These are phyloP conservation scores for Oncorhynchus kisutch DNA, from an alignment of 2,113 vertebrate genomes.

Conservation along the genomic window DNA sequence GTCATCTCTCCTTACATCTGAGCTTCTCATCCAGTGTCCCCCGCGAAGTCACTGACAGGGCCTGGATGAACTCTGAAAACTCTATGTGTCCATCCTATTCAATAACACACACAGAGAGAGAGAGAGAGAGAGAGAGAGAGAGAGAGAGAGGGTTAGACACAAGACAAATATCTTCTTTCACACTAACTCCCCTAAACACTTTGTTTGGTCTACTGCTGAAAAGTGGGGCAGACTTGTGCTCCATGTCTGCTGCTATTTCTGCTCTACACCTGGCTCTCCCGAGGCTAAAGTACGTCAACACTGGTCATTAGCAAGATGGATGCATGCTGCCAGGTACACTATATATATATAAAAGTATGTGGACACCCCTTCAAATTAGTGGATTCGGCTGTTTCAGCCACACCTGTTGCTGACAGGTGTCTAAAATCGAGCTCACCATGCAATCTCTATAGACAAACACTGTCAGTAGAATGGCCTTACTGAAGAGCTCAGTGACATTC, in stretches of 20 bases:
- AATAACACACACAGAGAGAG: background rate
- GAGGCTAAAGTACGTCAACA: constrained; percentile 59
- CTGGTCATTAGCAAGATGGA: constrained; percentile 64
- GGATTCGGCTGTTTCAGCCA: too few relatives aligned
- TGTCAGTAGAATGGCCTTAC: too few relatives aligned
- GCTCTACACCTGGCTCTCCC: constrained; percentile 61
- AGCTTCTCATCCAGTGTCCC: constrained; percentile 97
- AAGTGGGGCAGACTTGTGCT: constrained; percentile 62
- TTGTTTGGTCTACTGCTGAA: constrained; percentile 32
- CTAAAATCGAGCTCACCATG: too few relatives aligned
- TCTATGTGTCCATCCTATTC: constrained; percentile 93
- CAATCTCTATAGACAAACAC: too few relatives aligned
- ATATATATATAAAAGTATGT: too few relatives aligned
- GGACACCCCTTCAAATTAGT: too few relatives aligned
- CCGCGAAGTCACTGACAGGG: constrained; percentile 93
- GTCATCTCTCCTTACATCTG: constrained; percentile 81
- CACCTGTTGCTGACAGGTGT: too few relatives aligned
- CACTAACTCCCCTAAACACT: background rate
- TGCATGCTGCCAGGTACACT: constrained; percentile 37
- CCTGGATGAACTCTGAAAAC: constrained; percentile 98
- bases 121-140: background rate
- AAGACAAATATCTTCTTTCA: background rate
- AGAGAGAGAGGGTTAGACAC: too few relatives aligned
- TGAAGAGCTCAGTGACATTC: too few relatives aligned
- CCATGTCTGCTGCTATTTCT: constrained; percentile 64